Conservation (phyloP, 1,140 invertebrate species). For the Vollenhovia emeryi region DNA sequence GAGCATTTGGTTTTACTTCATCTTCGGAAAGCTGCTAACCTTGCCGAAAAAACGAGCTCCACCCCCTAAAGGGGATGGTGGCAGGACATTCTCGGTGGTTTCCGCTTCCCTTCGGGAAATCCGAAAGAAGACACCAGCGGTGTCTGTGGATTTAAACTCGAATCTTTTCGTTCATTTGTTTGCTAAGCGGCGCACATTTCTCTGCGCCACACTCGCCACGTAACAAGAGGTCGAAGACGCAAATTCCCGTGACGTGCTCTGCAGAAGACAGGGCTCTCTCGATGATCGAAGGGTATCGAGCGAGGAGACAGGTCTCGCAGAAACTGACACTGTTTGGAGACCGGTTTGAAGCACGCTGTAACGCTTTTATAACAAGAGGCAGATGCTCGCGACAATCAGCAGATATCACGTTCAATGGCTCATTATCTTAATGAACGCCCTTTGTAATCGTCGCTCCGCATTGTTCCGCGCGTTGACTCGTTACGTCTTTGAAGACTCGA, state of each 20-base stretch:
- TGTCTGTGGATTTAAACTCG: too few species aligned
- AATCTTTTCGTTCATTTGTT: too few species aligned
- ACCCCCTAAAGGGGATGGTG: too few species aligned
- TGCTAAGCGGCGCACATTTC: too few species aligned
- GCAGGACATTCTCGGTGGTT: too few species aligned
- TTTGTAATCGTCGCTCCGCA: conserved; percentile 24
- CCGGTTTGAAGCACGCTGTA: neutral
- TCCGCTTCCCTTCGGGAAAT: too few species aligned
- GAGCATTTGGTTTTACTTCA: too few species aligned
- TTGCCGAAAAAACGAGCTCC: too few species aligned
- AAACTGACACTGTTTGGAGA: neutral
- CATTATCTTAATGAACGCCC: conserved; percentile 40
- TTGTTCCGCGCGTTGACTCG: conserved; percentile 6
- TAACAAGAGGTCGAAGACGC: neutral
- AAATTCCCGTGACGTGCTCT: neutral
- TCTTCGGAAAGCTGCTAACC: too few species aligned
- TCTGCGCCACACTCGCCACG: too few species aligned
- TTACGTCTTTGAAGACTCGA: neutral
- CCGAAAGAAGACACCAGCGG: too few species aligned
- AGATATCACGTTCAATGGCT: conserved; percentile 21
- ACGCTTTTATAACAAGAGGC: neutral
- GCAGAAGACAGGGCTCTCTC: neutral
- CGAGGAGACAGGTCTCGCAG: neutral
- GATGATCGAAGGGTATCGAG: conserved; percentile 14
- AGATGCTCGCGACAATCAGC: conserved; percentile 3